Base-by-base conservation (phyloP, 2,888 invertebrate genomes). In the Punctoribates punctum region DNA sequence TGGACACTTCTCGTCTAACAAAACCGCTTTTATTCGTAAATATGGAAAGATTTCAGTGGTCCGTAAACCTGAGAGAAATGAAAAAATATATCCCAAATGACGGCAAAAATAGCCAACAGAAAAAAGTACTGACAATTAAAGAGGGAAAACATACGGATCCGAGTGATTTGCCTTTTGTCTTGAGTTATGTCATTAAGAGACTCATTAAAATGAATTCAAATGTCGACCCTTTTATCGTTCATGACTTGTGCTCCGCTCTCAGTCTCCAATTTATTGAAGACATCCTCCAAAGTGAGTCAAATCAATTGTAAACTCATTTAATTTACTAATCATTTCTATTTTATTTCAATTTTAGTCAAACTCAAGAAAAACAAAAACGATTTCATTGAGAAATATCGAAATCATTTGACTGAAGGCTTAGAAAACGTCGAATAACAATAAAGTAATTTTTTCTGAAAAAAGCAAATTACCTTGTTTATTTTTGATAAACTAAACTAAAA, bases 11-110 rank as follows among this genome's bases (percentile, higher is more conserved):
- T n/a, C 81, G 86, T 67, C 82, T 87, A 2, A 80, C 82, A 8
- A 85, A 87, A 80, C 87, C 88, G 0, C 81, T 88, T 73, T 79
- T 88, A 34, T 88, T 88, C 81, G 83, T 88, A 75, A 88, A 88
- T 81, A 87, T 87, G 9, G 86, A 87, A 80, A 86, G 87, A 15
- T 88, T 88, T 82, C 88, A 88, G 80, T 87, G 70, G 82, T 82
- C 38, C 82, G 84, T 34, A 1, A 62, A 88, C 80, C 82, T 88
- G 4, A 83, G 84, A 77, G 83, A 84, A 0, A 86, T 88, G 86
- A 82, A 84, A 51, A 15, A 42, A 70, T 70, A 11, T 23, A 70
- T 70, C 11, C 2, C 20, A 17, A 42, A 42, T 3, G 70, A 70
- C n/a, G 70, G 70, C 46, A 20, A 46, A 20, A 70, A 70, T 70